A percentile compares a stretch with the other conserved stretches of the same genome.
Evolutionary conservation across 2,888 invertebrate genomes (phyloP).

Genomic region (Lacanobia oleracea): DNA sequence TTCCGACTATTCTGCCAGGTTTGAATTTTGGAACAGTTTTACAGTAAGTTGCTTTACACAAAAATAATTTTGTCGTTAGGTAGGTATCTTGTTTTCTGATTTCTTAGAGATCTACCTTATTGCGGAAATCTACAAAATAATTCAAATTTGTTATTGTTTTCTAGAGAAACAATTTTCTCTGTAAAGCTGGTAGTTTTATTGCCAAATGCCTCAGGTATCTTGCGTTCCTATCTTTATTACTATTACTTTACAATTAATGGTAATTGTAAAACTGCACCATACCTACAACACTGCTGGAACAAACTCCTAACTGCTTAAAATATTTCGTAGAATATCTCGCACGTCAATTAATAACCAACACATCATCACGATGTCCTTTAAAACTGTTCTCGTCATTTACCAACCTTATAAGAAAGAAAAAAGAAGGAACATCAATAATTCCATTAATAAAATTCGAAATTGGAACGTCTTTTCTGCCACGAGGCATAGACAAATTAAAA

Average conservation of each 20-base stretch:
- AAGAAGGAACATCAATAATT: slow-evolving; percentile 70
- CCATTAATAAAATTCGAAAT: slow-evolving; percentile 77
- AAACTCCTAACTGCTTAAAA: not conserved
- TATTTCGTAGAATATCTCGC: not conserved
- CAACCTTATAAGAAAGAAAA: slow-evolving; percentile 62
- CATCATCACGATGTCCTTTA: too few relatives aligned
- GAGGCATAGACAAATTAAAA: slow-evolving; percentile 63
- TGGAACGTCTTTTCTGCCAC: slow-evolving; percentile 64
- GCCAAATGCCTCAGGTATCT: slow-evolving; percentile 12
- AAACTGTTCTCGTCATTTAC: slow-evolving; percentile 49
- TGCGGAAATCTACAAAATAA: not conserved
- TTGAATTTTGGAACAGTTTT: not conserved
- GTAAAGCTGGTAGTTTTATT: slow-evolving; percentile 21
- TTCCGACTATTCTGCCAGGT: too few relatives aligned
- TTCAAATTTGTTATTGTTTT: not conserved
- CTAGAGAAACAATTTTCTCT: slow-evolving; percentile 6
- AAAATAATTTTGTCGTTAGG: not conserved
- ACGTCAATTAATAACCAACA: not conserved
- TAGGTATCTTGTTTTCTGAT: not conserved
- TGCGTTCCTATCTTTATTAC: slow-evolving; percentile 22
- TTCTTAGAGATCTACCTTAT: not conserved
- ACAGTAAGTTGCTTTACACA: not conserved
- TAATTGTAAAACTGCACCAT: not conserved
- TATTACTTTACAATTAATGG: slow-evolving; percentile 1
- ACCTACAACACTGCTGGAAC: not conserved